Percentiles rank a stretch among this genome's conserved stretches.
Evolutionary conservation across 2,797 vertebrate species (phyloP).

Genomic region (Notoglanidium macrostoma): DNA sequence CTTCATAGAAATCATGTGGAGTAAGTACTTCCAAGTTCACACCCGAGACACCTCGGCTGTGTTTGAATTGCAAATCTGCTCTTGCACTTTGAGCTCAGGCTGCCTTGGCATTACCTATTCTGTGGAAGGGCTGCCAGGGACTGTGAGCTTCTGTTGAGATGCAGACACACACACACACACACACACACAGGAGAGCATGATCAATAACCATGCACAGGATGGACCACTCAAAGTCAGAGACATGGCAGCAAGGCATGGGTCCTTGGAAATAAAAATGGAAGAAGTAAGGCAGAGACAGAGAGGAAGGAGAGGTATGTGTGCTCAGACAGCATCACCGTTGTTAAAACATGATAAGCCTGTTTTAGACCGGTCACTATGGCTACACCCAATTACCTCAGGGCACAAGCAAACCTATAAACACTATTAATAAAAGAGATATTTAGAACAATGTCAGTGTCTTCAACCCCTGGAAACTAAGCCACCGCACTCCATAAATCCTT

Average conservation of each 20-base stretch:
- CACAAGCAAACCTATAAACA: constrained; percentile 34
- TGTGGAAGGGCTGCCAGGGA: constrained; percentile 78
- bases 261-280: constrained; percentile 29
- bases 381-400: constrained; percentile 12
- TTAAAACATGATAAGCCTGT: constrained; percentile 32
- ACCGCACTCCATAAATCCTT: constrained; percentile 38
- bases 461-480: constrained; percentile 32
- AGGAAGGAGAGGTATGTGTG: background rate
- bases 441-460: constrained; percentile 40
- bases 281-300: background rate
- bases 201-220: constrained; percentile 45
- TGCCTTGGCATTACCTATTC: constrained; percentile 78
- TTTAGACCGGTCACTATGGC: constrained; percentile 44
- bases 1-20: constrained; percentile 65
- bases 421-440: constrained; percentile 49
- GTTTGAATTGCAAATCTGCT: constrained; percentile 81
- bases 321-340: constrained; percentile 24
- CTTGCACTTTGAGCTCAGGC: constrained; percentile 69
- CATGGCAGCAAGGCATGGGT: constrained; percentile 21
- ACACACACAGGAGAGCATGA: constrained; percentile 20
- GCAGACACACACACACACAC: background rate
- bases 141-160: constrained; percentile 71
- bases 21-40: constrained; percentile 68
- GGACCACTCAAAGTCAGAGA: constrained; percentile 40
- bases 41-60: constrained; percentile 69